A percentile compares a stretch with the other conserved stretches of the same genome.
Evolutionary conservation across 2,888 invertebrate genomes (phyloP).

Genomic region (Dryocosmus kuriphilus): DNA sequence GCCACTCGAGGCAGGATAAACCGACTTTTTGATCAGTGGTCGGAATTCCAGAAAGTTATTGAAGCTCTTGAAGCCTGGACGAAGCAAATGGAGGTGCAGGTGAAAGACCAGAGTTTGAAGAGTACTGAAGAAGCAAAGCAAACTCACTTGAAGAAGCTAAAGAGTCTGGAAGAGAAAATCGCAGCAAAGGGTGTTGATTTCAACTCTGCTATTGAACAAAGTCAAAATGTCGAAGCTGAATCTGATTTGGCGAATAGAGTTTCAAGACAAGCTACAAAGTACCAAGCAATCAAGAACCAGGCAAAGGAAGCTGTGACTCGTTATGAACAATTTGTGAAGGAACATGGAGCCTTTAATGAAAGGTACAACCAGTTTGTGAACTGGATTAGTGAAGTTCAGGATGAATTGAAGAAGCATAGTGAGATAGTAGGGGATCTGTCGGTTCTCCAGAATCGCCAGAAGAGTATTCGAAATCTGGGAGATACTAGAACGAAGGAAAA

Average conservation of each 20-base stretch:
- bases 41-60: conserved; percentile 87
- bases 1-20: conserved; percentile 86
- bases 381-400: conserved; percentile 86
- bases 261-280: conserved; percentile 88
- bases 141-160: conserved; percentile 87
- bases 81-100: conserved; percentile 89
- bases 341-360: conserved; percentile 86
- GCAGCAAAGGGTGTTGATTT: conserved; percentile 84
- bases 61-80: conserved; percentile 91
- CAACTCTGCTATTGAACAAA: conserved; percentile 83
- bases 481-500: conserved; percentile 90
- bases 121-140: conserved; percentile 91
- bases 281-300: conserved; percentile 88
- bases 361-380: conserved; percentile 86
- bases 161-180: conserved; percentile 85
- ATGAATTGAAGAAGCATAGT: conserved; percentile 87
- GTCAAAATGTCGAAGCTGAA: conserved; percentile 86
- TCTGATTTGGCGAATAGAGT: conserved; percentile 86
- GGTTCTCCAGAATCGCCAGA: conserved; percentile 89
- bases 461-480: conserved; percentile 87
- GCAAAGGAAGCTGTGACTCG: conserved; percentile 90
- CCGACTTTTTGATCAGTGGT: conserved; percentile 88
- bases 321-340: conserved; percentile 91
- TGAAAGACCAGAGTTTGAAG: conserved; percentile 93
- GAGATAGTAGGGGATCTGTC: conserved; percentile 92